These are phyloP conservation scores for Xenops minutus DNA, from an alignment of 2,797 vertebrate species.

Conservation along the genomic window DNA sequence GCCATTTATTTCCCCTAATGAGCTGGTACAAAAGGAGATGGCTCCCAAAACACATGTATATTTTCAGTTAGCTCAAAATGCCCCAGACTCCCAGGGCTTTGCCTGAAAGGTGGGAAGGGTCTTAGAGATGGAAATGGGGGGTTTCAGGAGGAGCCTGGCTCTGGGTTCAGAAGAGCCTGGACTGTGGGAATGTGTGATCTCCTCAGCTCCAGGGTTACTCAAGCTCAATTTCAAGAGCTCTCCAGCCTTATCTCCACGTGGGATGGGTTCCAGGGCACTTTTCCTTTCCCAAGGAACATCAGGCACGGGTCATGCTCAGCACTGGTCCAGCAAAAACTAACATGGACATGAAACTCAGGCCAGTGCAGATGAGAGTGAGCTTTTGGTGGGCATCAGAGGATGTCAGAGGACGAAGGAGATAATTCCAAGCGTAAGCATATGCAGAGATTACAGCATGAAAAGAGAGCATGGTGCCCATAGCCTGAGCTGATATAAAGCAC, in stretches of 20 bases:
- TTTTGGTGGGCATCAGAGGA: not conserved
- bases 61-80: constrained; percentile 55
- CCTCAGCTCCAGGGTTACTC: not conserved
- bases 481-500: not conserved
- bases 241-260: rapidly evolving
- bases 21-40: constrained; percentile 52
- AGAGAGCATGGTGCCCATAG: not conserved
- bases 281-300: not conserved
- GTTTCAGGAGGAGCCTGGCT: not conserved
- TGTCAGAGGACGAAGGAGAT: not conserved
- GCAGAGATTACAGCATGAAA: not conserved
- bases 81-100: constrained; percentile 6
- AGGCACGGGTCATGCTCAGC: rapidly evolving
- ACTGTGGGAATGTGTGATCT: rapidly evolving
- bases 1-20: constrained; percentile 43
- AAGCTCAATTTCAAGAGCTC: not conserved
- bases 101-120: not conserved
- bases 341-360: rapidly evolving
- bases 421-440: not conserved
- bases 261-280: rapidly evolving
- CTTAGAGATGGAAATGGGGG: not conserved
- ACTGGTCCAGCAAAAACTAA: not conserved
- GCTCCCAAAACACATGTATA: constrained; percentile 45
- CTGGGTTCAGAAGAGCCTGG: not conserved
- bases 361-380: rapidly evolving